Conservation (phyloP, 1,140 invertebrate genomes). For the Hormaphis cornu region DNA sequence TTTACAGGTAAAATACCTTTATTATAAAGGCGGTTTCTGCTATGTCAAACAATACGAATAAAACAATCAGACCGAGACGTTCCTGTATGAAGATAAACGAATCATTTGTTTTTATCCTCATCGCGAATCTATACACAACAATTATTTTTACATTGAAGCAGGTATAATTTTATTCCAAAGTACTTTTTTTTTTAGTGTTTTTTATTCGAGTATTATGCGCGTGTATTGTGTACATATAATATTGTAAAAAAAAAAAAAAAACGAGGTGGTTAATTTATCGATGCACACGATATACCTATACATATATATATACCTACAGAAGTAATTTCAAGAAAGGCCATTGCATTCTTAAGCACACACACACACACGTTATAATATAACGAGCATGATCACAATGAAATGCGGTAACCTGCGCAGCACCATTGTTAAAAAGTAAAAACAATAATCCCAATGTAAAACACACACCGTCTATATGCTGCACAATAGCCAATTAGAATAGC, state of each 20-base stretch:
- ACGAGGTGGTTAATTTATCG: conserved; percentile 12
- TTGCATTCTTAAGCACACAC: conserved; percentile 14
- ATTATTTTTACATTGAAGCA: not conserved
- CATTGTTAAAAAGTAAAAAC: conserved; percentile 28
- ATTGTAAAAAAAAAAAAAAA: not conserved
- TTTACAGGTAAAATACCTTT: too few species aligned
- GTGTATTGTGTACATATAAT: not conserved
- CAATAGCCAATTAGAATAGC: conserved; percentile 25
- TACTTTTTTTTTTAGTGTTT: not conserved
- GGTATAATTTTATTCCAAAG: not conserved
- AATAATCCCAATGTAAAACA: conserved; percentile 14
- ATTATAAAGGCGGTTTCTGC: too few species aligned
- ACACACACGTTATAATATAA: conserved; percentile 2
- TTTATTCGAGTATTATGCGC: not conserved
- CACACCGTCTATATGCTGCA: too few species aligned
- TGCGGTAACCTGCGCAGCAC: conserved; percentile 8
- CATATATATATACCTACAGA: not conserved
- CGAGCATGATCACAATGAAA: conserved; percentile 22
- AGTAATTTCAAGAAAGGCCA: conserved; percentile 20
- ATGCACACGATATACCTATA: not conserved
- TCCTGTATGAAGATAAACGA: too few species aligned
- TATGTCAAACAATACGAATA: too few species aligned
- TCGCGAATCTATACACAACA: too few species aligned
- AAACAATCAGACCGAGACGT: too few species aligned
- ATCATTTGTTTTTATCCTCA: too few species aligned